phyloP scores from a whole-genome alignment of 1,140 invertebrate species.

The Drosophila paulistorum region DNA sequence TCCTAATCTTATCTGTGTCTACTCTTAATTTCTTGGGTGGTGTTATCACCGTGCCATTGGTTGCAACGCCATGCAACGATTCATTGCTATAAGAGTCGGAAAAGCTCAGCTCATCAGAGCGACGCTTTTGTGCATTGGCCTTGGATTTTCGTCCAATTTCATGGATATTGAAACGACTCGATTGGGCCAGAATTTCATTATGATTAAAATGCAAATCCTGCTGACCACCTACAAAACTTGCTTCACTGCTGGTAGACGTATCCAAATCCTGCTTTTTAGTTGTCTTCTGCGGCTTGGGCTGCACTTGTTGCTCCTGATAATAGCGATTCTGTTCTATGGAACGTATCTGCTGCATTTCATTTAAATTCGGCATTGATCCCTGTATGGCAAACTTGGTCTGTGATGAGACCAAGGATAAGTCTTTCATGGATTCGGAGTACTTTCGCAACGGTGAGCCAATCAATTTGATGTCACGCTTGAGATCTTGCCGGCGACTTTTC shows the following conservation, averaged over 20 bases:
- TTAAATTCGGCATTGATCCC: constrained; percentile 82
- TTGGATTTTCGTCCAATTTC: constrained; percentile 62
- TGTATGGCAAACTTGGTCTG: constrained; percentile 66
- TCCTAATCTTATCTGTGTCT: constrained; percentile 33
- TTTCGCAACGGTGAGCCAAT: constrained; percentile 76
- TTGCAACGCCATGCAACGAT: constrained; percentile 49
- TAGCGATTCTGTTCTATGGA: constrained; percentile 82
- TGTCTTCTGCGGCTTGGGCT: constrained; percentile 11
- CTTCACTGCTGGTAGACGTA: constrained; percentile 48
- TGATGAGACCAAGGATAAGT: constrained; percentile 62
- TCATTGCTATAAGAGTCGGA: constrained; percentile 71
- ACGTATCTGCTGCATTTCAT: constrained; percentile 70
- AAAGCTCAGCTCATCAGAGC: constrained; percentile 67
- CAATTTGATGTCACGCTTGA: constrained; percentile 69
- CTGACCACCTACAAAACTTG: constrained; percentile 51
- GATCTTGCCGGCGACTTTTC: constrained; percentile 31
- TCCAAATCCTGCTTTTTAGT: background rate
- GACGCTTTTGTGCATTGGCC: constrained; percentile 53
- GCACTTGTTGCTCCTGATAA: constrained; percentile 63
- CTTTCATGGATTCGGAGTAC: constrained; percentile 79
- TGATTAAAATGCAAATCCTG: constrained; percentile 71
- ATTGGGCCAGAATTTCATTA: constrained; percentile 79
- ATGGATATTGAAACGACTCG: constrained; percentile 78
- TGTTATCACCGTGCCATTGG: constrained; percentile 44
- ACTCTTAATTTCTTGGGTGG: constrained; percentile 69